Base-by-base conservation (phyloP, 1,140 invertebrate genomes). In the Lasaia peninsularis region DNA sequence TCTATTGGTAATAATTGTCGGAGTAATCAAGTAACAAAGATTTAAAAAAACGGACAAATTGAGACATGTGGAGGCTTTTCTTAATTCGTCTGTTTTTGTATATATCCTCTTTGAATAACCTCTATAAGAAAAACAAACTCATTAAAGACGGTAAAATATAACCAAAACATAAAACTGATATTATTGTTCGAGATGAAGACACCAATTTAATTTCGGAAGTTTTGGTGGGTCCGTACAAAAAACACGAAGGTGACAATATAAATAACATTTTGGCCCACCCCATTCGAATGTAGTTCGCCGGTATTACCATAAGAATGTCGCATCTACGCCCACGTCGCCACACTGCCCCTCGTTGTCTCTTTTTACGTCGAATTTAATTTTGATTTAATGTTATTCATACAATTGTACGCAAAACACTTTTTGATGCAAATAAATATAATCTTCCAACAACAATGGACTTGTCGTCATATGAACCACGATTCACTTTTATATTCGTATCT, bases 231-330 rank as follows among this genome's bases (percentile, higher is more conserved):
- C 63, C 60, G 67, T 74, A 78, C 63, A 88, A 88, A 87, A 86
- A 86, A 81, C 66, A 77, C 69, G 76, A 55, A 88, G 78, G 81
- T 88, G 85, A 85, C 81, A 88, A 85, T 80, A 88, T 86, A 88
- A 88, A 88, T 88, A 88, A 88, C 85, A 88, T 86, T 88, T 88
- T 86, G 75, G 86, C 83, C 86, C 86, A 88, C 86, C 86, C 86
- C 83, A 81, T 81, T 81, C 72, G 80, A 66, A 79, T 84, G 74
- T 80, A 78, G 72, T 80, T 77, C 78, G 76, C 73, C 63, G 68
- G 81, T 82, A 88, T 88, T 88, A 88, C 75, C 85, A 88, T 88
- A 88, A 88, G 85, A 88, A 88, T 86, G 85, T 80, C 71, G 74
- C 80, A 80, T 80, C 73, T 64, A 75, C 79, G 75, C 78, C 83